phyloP scores from a whole-genome alignment of 2,797 vertebrate genomes.

The Epinephelus malabaricus region DNA sequence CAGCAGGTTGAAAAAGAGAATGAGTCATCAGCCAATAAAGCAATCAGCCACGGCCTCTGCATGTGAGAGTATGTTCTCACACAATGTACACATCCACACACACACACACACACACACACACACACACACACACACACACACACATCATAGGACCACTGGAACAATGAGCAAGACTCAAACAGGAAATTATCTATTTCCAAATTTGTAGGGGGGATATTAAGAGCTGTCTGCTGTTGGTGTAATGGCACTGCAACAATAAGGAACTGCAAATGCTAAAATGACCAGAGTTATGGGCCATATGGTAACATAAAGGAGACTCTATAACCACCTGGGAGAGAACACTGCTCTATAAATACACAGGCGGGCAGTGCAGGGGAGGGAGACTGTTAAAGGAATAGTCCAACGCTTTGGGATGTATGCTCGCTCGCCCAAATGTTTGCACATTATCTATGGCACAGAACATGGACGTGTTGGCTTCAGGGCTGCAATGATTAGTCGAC shows the following conservation, averaged over 20 bases:
- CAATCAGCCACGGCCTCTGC: constrained; percentile 60
- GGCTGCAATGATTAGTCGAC: no score
- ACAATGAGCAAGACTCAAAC: constrained; percentile 11
- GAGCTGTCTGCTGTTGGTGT: neutral
- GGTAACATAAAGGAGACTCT: constrained; percentile 29
- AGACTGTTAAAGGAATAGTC: neutral
- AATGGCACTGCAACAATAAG: constrained; percentile 42
- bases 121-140: constrained; percentile 3
- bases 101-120: constrained; percentile 2
- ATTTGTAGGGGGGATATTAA: constrained; percentile 34
- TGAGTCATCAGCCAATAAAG: constrained; percentile 72
- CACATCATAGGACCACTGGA: constrained; percentile 4
- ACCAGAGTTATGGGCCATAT: constrained; percentile 41
- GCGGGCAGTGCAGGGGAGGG: neutral
- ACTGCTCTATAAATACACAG: constrained; percentile 20
- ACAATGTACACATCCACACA: neutral
- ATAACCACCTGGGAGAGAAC: constrained; percentile 30
- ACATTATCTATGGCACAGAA: no score
- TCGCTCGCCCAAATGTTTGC: no score
- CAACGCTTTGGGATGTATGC: neutral
- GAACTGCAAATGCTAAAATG: constrained; percentile 30
- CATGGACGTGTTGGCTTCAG: no score
- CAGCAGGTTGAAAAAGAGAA: constrained; percentile 64
- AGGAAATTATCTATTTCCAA: constrained; percentile 15
- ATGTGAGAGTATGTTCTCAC: constrained; percentile 28